Conservation (phyloP, 2,888 invertebrate species). For the Acanthosepion esculentum region DNA sequence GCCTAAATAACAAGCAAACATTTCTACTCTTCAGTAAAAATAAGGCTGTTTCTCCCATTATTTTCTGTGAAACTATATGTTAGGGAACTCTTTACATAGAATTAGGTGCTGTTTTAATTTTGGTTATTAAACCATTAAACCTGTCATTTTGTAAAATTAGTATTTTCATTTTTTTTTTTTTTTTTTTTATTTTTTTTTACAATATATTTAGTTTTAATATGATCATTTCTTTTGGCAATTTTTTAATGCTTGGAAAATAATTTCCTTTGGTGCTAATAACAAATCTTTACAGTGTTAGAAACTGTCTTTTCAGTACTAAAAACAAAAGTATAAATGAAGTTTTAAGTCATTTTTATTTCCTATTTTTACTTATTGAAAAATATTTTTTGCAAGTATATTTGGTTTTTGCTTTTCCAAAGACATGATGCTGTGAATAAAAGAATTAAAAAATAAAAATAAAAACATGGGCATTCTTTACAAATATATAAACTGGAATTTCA, state of each 20-base stretch:
- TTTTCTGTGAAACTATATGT: not conserved
- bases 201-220: not conserved
- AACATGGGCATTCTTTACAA: not conserved
- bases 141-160: not conserved
- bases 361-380: not conserved
- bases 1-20: not conserved
- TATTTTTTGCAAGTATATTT: not conserved
- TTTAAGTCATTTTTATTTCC: not conserved
- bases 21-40: not conserved
- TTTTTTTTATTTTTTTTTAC: not conserved
- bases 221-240: not conserved
- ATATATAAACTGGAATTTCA: not conserved
- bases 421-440: not conserved
- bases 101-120: not conserved
- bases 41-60: not conserved
- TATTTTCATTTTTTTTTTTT: no score
- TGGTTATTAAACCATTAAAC: not conserved
- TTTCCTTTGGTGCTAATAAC: constrained; percentile 21
- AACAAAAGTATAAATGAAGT: constrained; percentile 22
- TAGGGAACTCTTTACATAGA: not conserved
- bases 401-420: not conserved
- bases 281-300: not conserved
- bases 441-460: not conserved
- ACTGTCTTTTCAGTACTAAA: constrained; percentile 20
- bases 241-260: not conserved